phyloP scores from a whole-genome alignment of 2,797 vertebrate species.

The Clarias platycephalus region DNA sequence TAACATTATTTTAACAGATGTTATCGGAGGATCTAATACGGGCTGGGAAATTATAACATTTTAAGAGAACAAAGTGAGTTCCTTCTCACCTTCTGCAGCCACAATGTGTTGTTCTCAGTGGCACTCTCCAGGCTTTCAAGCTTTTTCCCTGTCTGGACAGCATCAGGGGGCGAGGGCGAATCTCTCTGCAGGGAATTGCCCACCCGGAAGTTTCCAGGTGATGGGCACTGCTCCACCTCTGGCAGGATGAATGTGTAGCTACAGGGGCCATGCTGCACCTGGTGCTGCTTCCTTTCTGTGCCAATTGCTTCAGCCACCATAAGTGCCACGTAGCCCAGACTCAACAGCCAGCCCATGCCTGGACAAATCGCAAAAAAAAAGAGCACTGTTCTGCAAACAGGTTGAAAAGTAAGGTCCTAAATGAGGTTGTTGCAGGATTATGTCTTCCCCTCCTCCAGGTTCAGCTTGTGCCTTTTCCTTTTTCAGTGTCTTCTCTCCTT shows the following conservation, averaged over 20 bases:
- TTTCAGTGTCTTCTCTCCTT: conserved; percentile 15
- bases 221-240: conserved; percentile 75
- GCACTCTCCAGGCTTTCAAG: conserved; percentile 76
- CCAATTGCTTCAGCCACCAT: conserved; percentile 46
- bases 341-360: conserved; percentile 67
- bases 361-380: conserved; percentile 23
- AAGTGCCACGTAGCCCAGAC: conserved; percentile 65
- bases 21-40: neutral
- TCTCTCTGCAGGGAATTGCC: conserved; percentile 80
- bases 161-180: conserved; percentile 62
- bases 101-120: conserved; percentile 83
- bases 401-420: conserved; percentile 23
- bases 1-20: neutral
- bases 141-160: conserved; percentile 64
- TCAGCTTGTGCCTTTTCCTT: conserved; percentile 27
- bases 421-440: conserved; percentile 19
- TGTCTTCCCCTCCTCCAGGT: conserved; percentile 31
- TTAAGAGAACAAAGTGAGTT: neutral
- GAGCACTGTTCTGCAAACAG: conserved; percentile 35
- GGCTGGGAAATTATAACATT: neutral
- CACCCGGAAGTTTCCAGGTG: conserved; percentile 69
- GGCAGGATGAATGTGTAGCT: conserved; percentile 83
- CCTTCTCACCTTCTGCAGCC: conserved; percentile 79
- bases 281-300: conserved; percentile 73
- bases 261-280: conserved; percentile 78